These are phyloP conservation scores for Hyperoplus immaculatus DNA, from an alignment of 2,797 vertebrate species.

Conservation along the genomic window DNA sequence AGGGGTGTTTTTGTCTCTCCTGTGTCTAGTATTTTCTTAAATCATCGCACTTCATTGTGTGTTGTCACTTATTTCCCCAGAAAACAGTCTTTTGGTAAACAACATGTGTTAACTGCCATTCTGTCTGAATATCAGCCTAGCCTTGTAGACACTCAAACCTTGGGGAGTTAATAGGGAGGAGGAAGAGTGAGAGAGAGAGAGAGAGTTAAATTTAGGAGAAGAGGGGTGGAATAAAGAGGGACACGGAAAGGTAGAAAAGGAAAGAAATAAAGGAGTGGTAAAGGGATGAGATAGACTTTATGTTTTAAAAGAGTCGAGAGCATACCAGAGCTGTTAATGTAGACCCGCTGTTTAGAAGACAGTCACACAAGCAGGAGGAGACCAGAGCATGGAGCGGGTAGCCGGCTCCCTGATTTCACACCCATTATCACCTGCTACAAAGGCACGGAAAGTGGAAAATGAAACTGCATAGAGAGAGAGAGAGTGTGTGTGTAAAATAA, in stretches of 20 bases:
- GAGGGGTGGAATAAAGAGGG: neutral
- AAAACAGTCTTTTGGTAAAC: neutral
- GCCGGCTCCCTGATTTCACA: conserved; percentile 74
- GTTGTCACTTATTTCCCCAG: neutral
- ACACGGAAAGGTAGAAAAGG: neutral
- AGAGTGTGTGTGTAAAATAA: conserved; percentile 40
- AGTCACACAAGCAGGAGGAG: conserved; percentile 57
- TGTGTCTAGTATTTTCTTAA: neutral
- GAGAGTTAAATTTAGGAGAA: conserved; percentile 1
- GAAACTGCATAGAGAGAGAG: conserved; percentile 47
- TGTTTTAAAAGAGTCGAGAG: conserved; percentile 10
- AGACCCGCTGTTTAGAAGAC: conserved; percentile 53
- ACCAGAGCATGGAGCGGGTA: conserved; percentile 28
- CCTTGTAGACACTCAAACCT: neutral
- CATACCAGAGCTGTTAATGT: conserved; percentile 38
- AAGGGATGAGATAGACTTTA: neutral
- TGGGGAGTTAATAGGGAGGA: conserved; percentile 1
- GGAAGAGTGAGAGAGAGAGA: neutral
- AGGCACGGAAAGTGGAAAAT: conserved; percentile 67
- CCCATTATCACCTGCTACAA: conserved; percentile 74
- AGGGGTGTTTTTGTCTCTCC: neutral
- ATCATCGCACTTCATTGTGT: neutral
- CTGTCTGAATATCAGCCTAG: conserved; percentile 1
- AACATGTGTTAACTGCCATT: neutral
- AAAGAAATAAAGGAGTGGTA: neutral